These are phyloP conservation scores for Corythornis cristatus DNA, from an alignment of 2,113 vertebrate species.

Conservation along the genomic window DNA sequence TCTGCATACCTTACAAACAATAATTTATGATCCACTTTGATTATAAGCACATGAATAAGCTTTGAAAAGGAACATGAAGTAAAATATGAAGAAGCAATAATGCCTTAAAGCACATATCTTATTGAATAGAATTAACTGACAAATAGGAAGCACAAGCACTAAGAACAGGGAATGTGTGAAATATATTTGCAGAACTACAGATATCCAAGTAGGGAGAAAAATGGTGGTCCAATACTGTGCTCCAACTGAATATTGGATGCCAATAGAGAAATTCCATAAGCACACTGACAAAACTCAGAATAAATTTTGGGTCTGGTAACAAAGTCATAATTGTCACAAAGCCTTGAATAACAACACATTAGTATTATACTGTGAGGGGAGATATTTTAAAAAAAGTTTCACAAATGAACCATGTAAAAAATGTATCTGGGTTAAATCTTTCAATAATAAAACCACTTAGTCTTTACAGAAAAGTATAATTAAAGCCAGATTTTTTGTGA, in stretches of 20 bases:
- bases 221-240: neutral
- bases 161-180: neutral
- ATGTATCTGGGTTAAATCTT: neutral
- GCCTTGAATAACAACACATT: neutral
- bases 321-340: neutral
- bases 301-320: rapidly evolving
- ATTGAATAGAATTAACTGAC: neutral
- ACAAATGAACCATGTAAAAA: neutral
- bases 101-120: neutral
- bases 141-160: neutral
- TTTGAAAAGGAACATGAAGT: neutral
- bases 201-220: neutral
- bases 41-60: neutral
- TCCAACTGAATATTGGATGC: neutral
- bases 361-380: neutral
- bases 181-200: neutral
- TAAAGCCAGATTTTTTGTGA: neutral
- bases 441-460: neutral
- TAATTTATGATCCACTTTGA: neutral
- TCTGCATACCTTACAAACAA: neutral
- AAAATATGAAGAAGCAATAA: neutral
- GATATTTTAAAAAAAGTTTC: neutral
- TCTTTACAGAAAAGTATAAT: neutral
- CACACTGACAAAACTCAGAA: neutral
- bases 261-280: neutral